Base-by-base conservation (phyloP, 1,140 invertebrate genomes). In the Drosophila littoralis region DNA sequence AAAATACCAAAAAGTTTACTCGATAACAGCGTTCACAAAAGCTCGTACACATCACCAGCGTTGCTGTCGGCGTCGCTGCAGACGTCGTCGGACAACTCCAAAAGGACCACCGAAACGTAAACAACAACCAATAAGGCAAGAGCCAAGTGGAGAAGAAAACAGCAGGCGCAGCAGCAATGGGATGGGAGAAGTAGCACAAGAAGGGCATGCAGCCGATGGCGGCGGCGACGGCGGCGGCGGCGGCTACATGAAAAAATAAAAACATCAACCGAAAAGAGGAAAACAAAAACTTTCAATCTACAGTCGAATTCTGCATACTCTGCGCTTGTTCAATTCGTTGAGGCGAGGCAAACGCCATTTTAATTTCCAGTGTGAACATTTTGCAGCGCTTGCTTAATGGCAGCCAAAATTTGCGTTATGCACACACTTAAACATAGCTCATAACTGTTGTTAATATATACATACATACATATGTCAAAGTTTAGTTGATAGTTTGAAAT, bases 101-200 rank as follows among this genome's bases (percentile, higher is more conserved):
- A 86, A 85, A 68, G 70, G 71, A 55, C 81, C 67, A 75, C 51
- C 61, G 73, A 81, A 85, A 86, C 82, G 82, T 85, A 85, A 86
- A 86, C 81, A 85, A 81, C 81, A 72, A 81, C 72, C 70, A 75
- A 67, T 71, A 52, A 77, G 36, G 45, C 59, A 48, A 45, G 54
- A 74, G 36, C 42, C 45, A 50, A 57, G 40, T 40, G 50, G n/a
- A 48, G 64, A 61, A 57, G 75, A 61, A 46, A 79, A 35, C 61
- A 58, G 60, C 68, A 72, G 42, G 57, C 51, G 55, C 58, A 68
- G 15, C 15, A 45, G 42, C 40, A 58, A 22, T 46, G 48, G 66
- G 36, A 22, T 46, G 48, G 66, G 36, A 48, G 66, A 46, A 57
- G 48, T 40, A 61, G 46, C 51, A 55, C 50, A 57, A 45, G 50